Base-by-base conservation (phyloP, 2,888 invertebrate genomes). In the Clostera curtula region DNA sequence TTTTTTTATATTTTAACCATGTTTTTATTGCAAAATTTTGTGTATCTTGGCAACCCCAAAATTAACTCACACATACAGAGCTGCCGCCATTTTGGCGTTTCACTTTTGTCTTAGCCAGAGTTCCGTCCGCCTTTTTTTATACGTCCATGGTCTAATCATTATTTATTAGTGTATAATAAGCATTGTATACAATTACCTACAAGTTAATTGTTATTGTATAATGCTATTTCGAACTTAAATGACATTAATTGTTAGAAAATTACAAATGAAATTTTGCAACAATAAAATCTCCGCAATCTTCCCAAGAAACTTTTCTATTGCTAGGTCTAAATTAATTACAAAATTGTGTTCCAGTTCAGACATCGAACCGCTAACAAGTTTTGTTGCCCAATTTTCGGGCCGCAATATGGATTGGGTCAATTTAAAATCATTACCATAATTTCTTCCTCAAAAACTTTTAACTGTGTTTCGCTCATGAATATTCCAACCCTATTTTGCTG, bases 391-490 rank as follows among this genome's bases (percentile, higher is more conserved):
- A 64, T 62, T 59, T 63, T 51, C 38, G 45, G 46, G 49, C 34
- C 60, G 56, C 67, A 72, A 66, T 69, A 69, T 69, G 70, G 74
- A 72, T 73, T 66, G 66, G 70, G 66, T 72, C 71, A 67, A 71
- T 72, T 71, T 69, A 68, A 71, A 74, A 71, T 69, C 53, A 74
- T 74, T 73, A 69, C 65, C 71, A 73, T 73, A 73, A 74, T 72
- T 69, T 68, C 68, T 68, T 69, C n/a, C 69, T 65, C 61, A 56
- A 53, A 63, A 71, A 72, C 66, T 72, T 71, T 58, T 54, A 48
- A 59, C 59, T 46, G 56, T 62, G 62, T 63, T 65, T 49, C 44
- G 40, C 39, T 61, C 56, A 69, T 74, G 71, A 73, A 73, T 73
- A 73, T 72, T 71, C 62, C 53, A 45, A 45, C 53, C 53, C 57